Evolutionary conservation across 2,888 invertebrate genomes (phyloP), one percentile per base, ranked within the genome.

Genomic region (Azorinus chamasolen): DNA sequence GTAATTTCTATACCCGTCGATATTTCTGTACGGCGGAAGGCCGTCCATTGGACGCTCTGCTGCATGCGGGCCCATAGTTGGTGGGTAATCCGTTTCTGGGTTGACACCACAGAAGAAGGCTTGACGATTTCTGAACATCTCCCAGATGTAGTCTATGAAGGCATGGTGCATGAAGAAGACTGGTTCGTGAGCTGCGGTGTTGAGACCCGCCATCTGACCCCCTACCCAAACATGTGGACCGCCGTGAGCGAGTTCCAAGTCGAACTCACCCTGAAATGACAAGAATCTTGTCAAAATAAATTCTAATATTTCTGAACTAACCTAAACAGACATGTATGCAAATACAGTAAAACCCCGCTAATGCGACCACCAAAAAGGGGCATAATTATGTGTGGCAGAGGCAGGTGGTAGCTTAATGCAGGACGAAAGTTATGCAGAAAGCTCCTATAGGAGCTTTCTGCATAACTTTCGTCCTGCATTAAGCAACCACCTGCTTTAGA

Each of bases 141-240:
- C 86, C 87, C 88, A 89, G 6, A 89, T 62, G 70, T 86, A 86
- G 68, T 90, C 90, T n/a, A 89, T 82, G 51, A 86, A 89, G 1
- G 87, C 80, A 63, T 89, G 89, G 50, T 88, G 87, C 22, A 89
- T 53, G 74, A 88, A 88, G 76, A 89, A 90, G 27, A 83, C 62
- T 1, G 88, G 88, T 55, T 90, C 90, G 65, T 79, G 84, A 0
- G 89, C 83, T 6, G 90, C 87, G 0, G 88, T 88, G 18, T 86
- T 78, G 39, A 88, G 55, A 8, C 74, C 77, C 8, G 78, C 79
- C 82, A 90, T 79, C n/a, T 86, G 83, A 2, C 90, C 90, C 1
- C 88, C 90, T 12, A 89, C 79, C 81, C 83, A 89, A 1, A 85
- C 70, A 71, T 90, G 90, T 8, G 86, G 83, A 1, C 86, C 87